A percentile compares a stretch with the other conserved stretches of the same genome.
These are phyloP conservation scores for Rostratula benghalensis DNA, from an alignment of 2,113 vertebrate genomes.

Conservation along the genomic window DNA sequence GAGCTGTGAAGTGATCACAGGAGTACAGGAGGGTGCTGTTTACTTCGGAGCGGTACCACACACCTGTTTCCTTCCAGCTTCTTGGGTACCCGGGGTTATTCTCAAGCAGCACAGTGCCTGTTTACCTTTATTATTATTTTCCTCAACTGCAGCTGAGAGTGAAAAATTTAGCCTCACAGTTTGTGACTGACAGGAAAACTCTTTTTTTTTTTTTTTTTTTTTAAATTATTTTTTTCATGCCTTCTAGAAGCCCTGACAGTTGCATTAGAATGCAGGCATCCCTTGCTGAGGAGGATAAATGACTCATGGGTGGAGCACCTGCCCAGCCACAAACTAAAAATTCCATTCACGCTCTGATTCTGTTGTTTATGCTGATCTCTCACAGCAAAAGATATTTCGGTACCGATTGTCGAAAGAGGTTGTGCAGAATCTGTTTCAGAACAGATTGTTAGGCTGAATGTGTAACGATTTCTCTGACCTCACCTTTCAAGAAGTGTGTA, in stretches of 20 bases:
- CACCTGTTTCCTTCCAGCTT: constrained; percentile 35
- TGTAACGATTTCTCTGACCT: neutral
- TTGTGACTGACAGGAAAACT: constrained; percentile 19
- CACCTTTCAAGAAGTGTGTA: neutral
- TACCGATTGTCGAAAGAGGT: neutral
- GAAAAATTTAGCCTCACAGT: neutral
- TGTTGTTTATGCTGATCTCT: constrained; percentile 47
- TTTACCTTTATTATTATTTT: neutral
- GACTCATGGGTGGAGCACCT: constrained; percentile 66
- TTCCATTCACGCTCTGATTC: constrained; percentile 65
- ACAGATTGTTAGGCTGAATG: neutral
- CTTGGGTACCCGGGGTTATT: neutral
- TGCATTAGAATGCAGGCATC: neutral
- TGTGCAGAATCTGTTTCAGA: neutral
- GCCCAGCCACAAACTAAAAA: constrained; percentile 62
- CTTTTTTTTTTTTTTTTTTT: neutral
- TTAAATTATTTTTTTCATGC: neutral
- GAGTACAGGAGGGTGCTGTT: neutral
- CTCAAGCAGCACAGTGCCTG: neutral
- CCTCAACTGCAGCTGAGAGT: neutral
- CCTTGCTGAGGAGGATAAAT: constrained; percentile 36
- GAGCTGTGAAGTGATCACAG: neutral
- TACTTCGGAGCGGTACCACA: neutral
- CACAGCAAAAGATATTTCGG: constrained; percentile 12
- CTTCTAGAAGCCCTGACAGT: constrained; percentile 11